phyloP scores from a whole-genome alignment of 1,140 invertebrate species.

The Ditylenchus dipsaci region DNA sequence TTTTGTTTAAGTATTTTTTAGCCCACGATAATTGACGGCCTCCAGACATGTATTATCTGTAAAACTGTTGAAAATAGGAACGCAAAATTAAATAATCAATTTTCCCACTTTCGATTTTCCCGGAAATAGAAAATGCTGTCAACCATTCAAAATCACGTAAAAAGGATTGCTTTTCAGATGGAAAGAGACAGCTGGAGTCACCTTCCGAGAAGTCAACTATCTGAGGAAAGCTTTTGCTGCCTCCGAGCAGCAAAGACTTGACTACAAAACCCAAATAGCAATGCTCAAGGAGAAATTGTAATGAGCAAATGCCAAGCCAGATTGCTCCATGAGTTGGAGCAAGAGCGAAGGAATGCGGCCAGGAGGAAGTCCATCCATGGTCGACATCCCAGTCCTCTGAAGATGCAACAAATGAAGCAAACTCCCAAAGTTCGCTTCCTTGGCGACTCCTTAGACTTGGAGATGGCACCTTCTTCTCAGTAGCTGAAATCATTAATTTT shows the following conservation, averaged over 20 bases:
- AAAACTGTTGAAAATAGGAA: too few relatives aligned
- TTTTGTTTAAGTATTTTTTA: too few relatives aligned
- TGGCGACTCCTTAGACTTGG: neutral
- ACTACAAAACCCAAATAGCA: conserved; percentile 41
- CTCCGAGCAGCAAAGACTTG: conserved; percentile 40
- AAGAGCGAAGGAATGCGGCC: conserved; percentile 1
- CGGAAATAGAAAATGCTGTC: too few relatives aligned
- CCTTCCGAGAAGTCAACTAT: conserved; percentile 53
- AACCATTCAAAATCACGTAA: too few relatives aligned
- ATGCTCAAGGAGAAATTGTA: conserved; percentile 50
- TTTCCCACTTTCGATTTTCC: too few relatives aligned
- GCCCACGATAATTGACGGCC: too few relatives aligned
- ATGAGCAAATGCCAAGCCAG: conserved; percentile 33
- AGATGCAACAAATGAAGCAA: neutral
- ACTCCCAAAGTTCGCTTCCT: neutral
- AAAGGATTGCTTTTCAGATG: too few relatives aligned
- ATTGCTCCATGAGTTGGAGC: neutral
- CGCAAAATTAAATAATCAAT: too few relatives aligned
- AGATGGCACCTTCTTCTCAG: too few relatives aligned
- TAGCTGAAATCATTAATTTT: too few relatives aligned
- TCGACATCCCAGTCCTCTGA: neutral
- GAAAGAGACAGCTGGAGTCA: conserved; percentile 49
- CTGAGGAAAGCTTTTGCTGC: conserved; percentile 33
- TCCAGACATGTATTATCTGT: too few relatives aligned
- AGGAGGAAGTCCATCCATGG: neutral